These are phyloP conservation scores for Bombus waltoni DNA, from an alignment of 1,140 invertebrate species.

Conservation along the genomic window DNA sequence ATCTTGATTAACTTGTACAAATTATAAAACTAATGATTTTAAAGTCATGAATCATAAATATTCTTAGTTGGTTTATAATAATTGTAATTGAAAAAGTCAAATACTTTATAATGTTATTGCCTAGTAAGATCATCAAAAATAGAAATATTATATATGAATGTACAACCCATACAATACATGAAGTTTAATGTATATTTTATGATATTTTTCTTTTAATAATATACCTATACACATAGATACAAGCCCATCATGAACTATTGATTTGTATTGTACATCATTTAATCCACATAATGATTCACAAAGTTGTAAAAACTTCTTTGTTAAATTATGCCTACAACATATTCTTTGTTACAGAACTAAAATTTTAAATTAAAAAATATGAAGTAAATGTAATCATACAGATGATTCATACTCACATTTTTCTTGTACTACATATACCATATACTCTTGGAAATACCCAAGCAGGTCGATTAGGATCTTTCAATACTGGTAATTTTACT, in stretches of 20 bases:
- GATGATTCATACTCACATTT: slow-evolving; percentile 85
- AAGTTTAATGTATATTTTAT: slow-evolving; percentile 39
- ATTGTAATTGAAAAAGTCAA: neutral
- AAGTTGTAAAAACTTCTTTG: slow-evolving; percentile 88
- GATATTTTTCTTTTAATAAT: slow-evolving; percentile 39
- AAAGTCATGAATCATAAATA: neutral
- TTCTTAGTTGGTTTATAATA: no score
- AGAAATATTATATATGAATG: slow-evolving; percentile 16
- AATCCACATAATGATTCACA: slow-evolving; percentile 86
- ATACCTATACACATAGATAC: slow-evolving; percentile 75
- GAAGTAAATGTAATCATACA: slow-evolving; percentile 13
- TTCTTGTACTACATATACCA: slow-evolving; percentile 88
- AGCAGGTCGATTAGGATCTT: slow-evolving; percentile 87
- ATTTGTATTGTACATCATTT: slow-evolving; percentile 82
- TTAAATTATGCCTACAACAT: slow-evolving; percentile 85
- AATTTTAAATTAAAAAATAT: slow-evolving; percentile 42
- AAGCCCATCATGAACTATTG: slow-evolving; percentile 83
- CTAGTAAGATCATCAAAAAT: neutral
- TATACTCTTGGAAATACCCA: slow-evolving; percentile 88
- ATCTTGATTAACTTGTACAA: neutral
- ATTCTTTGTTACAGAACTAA: neutral
- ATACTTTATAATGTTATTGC: neutral
- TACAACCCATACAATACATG: slow-evolving; percentile 12
- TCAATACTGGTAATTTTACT: slow-evolving; percentile 88
- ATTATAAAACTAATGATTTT: neutral